Base-by-base conservation (phyloP, 64 coral and sea anemone genomes). In the Orbicella faveolata region DNA sequence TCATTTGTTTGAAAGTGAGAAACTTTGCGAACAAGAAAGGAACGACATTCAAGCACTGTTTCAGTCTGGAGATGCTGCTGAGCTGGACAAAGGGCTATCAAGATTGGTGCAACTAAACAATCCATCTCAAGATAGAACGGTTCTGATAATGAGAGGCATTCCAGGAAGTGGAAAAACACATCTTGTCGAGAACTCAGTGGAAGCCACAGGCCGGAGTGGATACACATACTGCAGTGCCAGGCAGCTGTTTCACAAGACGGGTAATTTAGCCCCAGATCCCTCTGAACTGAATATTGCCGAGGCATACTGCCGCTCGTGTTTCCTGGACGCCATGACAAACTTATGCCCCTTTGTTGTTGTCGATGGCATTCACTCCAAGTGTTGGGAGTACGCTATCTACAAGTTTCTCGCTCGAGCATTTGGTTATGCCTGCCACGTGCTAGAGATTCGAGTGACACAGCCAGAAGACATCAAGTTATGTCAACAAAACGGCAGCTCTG, bases 201-300 rank as follows among this genome's bases (percentile, higher is more conserved):
- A 97, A 63, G 83, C 69, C 17, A 73, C 25, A 61, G 51, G 57
- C 26, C 77, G 52, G n/a, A 70, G 61, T 67, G 88, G 89, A 23
- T 78, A 88, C 9, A 83, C 73, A 13, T 73, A 84, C 52, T 83
- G 92, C 9, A 91, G 73, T 5, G 73, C 92, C 21, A 94, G 84
- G 18, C 95, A 94, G 83, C 54, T 97, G 33, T 97, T 97, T 35
- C 87, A 97, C 44, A 97, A 84, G 83, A 52, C 88, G 11, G 88
- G 84, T 11, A 83, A 81, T 89, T 83, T 59, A 19, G 44, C 68
- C 61, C 70, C 72, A 35, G 92, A 97, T 72, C 75, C 77, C 62
- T 68, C 83, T 34, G 95, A 97, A 33, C 63, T 94, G 30, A 94
- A 89, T 66, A 97, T 97, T 55, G 92, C 95, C 10, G 95, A 97